Conservation (phyloP, 2,888 invertebrate genomes). For the Cenopis cana region DNA sequence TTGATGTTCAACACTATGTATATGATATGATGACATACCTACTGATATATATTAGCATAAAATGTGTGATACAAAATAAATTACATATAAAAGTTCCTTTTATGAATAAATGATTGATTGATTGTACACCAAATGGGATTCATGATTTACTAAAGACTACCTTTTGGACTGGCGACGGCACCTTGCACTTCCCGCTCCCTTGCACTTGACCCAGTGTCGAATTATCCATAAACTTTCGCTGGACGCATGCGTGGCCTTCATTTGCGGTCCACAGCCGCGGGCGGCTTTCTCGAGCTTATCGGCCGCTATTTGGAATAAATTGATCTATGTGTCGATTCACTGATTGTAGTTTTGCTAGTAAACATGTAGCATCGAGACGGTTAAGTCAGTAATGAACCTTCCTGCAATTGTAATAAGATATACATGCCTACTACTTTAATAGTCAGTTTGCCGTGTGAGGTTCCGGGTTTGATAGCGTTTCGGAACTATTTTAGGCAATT, state of each 20-base stretch:
- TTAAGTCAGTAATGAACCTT: not conserved
- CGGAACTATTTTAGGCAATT: too few relatives aligned
- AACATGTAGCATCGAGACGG: conserved; percentile 1
- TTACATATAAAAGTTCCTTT: too few relatives aligned
- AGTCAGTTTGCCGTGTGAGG: not conserved
- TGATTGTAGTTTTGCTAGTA: conserved; percentile 2
- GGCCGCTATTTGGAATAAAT: conserved; percentile 16
- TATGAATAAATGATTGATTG: too few relatives aligned
- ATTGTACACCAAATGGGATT: not conserved
- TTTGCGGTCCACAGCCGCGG: conserved; percentile 61
- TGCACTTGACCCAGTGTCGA: conserved; percentile 72
- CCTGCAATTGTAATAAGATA: not conserved
- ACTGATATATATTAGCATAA: too few relatives aligned
- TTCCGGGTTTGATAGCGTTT: not conserved
- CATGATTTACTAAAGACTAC: not conserved
- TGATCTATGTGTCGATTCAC: conserved; percentile 27
- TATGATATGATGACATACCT: too few relatives aligned
- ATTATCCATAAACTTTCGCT: conserved; percentile 78
- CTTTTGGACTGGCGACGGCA: conserved; percentile 26
- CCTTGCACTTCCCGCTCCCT: conserved; percentile 51
- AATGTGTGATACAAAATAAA: too few relatives aligned
- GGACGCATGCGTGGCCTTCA: conserved; percentile 70
- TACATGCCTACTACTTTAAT: not conserved
- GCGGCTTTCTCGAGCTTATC: conserved; percentile 66
- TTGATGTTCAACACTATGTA: too few relatives aligned